Base-by-base conservation (phyloP, 2,888 invertebrate species). In the Antheraea yamamai region DNA sequence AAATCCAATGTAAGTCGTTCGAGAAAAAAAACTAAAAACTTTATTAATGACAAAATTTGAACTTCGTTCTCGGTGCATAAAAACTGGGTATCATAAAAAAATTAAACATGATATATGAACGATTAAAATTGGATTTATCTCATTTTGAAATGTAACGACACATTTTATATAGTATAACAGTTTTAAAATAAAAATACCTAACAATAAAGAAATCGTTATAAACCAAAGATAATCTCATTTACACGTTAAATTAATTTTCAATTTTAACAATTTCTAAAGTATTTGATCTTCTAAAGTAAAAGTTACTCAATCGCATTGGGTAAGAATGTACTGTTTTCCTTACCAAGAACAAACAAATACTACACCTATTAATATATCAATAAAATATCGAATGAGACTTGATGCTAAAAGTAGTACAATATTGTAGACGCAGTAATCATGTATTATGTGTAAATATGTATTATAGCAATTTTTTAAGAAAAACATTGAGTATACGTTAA, bases 351-450 rank as follows among this genome's bases (percentile, higher is more conserved):
- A 61, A 23, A 23, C 23, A 61, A 23, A 58, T 58, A 23, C 10
- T 23, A 61, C 12, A 23, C n/a, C n/a, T 8, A 61, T 61, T 55
- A 23, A n/a, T 23, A 58, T 76, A 80, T 84, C 80, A 85, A 84
- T 84, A 86, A 88, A 26, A 66, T 26, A 84, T 86, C 84, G 85
- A 84, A 83, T 79, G 82, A 79, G 84, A 81, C 81, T 51, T 18
- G 30, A 68, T 61, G 39, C 23, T 61, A 23, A n/a, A n/a, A 39
- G 4, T 47, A 10, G n/a, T 8, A n/a, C n/a, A 64, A 64, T 26
- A 64, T 26, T 26, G 26, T 64, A 64, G 30, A 26, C 1, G 2
- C 6, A 58, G 58, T n/a, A n/a, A n/a, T n/a, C n/a, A n/a, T n/a
- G n/a, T n/a, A n/a, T n/a, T n/a, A n/a, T n/a, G n/a, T n/a, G n/a